Percentiles rank a stretch among this genome's conserved stretches.
Evolutionary conservation across 2,113 vertebrate species (phyloP).

Genomic region (Pseudorasbora parva): DNA sequence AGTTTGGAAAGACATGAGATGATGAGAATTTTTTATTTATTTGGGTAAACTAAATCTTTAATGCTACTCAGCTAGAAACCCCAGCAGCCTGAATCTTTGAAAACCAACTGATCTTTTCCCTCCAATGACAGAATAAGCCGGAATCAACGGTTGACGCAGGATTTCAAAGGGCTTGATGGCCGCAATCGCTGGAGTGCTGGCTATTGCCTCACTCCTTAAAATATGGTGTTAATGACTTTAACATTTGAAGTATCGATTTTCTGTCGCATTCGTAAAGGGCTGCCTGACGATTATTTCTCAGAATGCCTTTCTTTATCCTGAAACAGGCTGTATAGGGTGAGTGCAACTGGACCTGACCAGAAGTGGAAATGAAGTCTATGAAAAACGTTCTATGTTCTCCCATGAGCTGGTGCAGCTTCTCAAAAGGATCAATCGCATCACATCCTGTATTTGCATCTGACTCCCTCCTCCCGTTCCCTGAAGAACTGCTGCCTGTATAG

Average conservation of each 20-base stretch:
- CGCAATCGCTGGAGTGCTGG: not conserved
- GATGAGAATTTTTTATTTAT: not conserved
- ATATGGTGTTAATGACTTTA: slow-evolving; percentile 56
- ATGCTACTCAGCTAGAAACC: not conserved
- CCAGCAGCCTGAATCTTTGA: not conserved
- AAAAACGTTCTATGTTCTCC: slow-evolving; percentile 88
- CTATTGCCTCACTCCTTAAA: slow-evolving; percentile 24
- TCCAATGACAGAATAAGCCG: not conserved
- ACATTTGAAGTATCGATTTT: slow-evolving; percentile 69
- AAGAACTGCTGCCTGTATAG: slow-evolving; percentile 71
- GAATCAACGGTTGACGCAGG: not conserved
- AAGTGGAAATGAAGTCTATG: not conserved
- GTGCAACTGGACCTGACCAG: not conserved
- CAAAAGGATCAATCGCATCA: slow-evolving; percentile 75
- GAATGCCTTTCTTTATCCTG: slow-evolving; percentile 31
- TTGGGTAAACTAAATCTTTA: not conserved
- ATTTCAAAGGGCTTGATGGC: slow-evolving; percentile 18
- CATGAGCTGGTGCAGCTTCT: slow-evolving; percentile 88
- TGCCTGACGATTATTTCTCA: slow-evolving; percentile 40
- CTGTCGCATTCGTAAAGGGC: slow-evolving; percentile 65
- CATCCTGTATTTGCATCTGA: slow-evolving; percentile 51
- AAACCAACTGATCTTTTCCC: not conserved
- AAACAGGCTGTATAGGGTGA: slow-evolving; percentile 55
- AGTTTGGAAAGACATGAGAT: not conserved
- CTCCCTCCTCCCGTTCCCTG: slow-evolving; percentile 74